Conservation (phyloP, 23 tunicate species). For the Halocynthia aurantium region DNA sequence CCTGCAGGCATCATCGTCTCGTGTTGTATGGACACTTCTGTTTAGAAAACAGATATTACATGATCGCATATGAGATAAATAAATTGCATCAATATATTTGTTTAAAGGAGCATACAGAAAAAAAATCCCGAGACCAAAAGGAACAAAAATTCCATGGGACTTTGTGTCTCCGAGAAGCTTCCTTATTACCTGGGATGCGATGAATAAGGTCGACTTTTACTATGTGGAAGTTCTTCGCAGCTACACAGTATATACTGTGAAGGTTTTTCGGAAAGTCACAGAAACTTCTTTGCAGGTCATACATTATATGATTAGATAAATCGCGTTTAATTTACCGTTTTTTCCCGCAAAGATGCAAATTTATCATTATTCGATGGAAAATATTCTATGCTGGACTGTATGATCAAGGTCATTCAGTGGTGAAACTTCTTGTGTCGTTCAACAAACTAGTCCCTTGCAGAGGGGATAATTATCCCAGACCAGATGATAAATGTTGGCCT, state of each 20-base stretch:
- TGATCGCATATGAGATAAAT: too few relatives aligned
- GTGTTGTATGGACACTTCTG: too few relatives aligned
- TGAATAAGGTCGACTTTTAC: conserved; percentile 3
- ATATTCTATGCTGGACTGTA: background rate
- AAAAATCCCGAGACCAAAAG: background rate
- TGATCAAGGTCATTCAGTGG: background rate
- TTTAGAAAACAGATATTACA: too few relatives aligned
- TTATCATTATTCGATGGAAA: background rate
- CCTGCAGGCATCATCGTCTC: too few relatives aligned
- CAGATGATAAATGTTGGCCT: too few relatives aligned
- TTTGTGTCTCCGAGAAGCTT: background rate
- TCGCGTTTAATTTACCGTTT: background rate
- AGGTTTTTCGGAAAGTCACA: background rate
- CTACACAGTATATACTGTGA: conserved; percentile 3
- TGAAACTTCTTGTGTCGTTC: too few relatives aligned
- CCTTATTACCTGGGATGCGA: background rate
- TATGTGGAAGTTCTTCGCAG: background rate
- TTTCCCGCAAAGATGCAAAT: background rate
- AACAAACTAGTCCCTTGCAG: too few relatives aligned
- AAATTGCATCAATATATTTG: too few relatives aligned
- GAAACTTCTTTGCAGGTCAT: background rate
- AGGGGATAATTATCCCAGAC: too few relatives aligned
- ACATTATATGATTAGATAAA: too few relatives aligned
- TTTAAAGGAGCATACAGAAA: too few relatives aligned
- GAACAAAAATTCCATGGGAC: conserved; percentile 13